phyloP scores from a whole-genome alignment of 30 jellyfish, hydroid and myxozoan genomes.

The Catostylus mosaicus region DNA sequence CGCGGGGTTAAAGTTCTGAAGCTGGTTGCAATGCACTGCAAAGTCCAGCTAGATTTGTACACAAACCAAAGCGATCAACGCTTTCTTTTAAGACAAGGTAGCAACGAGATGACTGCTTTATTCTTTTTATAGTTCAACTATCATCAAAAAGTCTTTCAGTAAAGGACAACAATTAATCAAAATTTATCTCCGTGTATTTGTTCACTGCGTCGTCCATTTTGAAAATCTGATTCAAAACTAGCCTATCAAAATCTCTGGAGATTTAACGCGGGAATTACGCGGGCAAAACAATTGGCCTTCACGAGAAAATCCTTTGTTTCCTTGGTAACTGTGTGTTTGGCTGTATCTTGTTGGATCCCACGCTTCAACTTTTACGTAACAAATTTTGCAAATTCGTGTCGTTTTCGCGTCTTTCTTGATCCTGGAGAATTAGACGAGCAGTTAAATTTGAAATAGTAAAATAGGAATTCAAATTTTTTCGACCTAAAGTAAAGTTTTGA shows the following conservation, averaged over 20 bases:
- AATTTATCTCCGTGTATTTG: slow-evolving; percentile 4
- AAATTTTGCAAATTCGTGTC: too few species aligned
- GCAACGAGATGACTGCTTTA: not conserved
- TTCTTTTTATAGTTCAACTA: not conserved
- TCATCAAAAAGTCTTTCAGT: not conserved
- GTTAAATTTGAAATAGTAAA: too few species aligned
- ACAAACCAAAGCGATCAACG: slow-evolving; percentile 23
- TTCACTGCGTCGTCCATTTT: slow-evolving; percentile 31
- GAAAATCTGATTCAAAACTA: slow-evolving; percentile 26
- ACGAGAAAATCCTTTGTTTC: not conserved
- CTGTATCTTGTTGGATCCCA: slow-evolving; percentile 5
- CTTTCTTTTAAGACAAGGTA: not conserved
- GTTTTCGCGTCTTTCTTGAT: too few species aligned
- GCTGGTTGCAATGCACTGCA: not conserved
- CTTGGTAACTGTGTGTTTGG: slow-evolving; percentile 44
- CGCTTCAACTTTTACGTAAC: slow-evolving; percentile 9
- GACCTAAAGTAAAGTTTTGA: too few species aligned
- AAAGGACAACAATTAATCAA: not conserved
- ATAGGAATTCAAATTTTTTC: too few species aligned
- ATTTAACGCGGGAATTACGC: slow-evolving; percentile 46
- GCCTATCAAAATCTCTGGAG: not conserved
- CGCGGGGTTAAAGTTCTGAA: not conserved
- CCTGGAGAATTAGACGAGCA: too few species aligned
- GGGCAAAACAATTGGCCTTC: slow-evolving; percentile 38
- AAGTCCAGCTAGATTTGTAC: not conserved